phyloP scores from a whole-genome alignment of 2,797 vertebrate species.

The Vespertilio murinus region DNA sequence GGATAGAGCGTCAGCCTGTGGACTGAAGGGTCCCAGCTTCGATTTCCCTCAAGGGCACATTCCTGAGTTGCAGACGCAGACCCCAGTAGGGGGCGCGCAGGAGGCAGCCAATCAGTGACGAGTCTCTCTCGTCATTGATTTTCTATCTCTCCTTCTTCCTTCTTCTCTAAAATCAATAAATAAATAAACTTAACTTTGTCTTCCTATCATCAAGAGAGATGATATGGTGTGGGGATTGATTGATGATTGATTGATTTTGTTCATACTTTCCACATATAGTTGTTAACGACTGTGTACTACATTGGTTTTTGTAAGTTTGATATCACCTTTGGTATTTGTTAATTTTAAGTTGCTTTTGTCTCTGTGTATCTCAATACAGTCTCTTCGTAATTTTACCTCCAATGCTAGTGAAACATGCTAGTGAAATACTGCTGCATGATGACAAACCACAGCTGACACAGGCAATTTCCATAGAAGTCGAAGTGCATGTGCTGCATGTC shows the following conservation, averaged over 20 bases:
- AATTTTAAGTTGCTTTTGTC: constrained; percentile 47
- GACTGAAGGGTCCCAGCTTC: too few species aligned
- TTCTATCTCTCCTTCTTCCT: too few species aligned
- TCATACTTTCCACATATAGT: neutral
- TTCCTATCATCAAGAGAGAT: neutral
- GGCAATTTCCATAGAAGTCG: neutral
- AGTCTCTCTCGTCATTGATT: too few species aligned
- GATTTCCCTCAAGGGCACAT: too few species aligned
- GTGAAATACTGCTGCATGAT: constrained; percentile 15
- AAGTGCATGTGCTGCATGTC: neutral
- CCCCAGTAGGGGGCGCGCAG: too few species aligned
- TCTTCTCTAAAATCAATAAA: too few species aligned
- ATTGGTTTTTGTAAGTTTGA: neutral
- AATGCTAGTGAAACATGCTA: constrained; percentile 13
- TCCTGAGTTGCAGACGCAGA: too few species aligned
- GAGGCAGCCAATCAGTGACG: too few species aligned
- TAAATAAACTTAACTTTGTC: neutral
- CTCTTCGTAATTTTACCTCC: constrained; percentile 34
- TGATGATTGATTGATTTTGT: neutral
- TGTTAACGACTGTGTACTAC: neutral
- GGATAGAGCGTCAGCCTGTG: too few species aligned
- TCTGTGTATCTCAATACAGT: constrained; percentile 17
- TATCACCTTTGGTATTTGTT: neutral
- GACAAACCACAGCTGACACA: constrained; percentile 38
- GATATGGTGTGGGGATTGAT: neutral